Conservation (phyloP, 2,797 vertebrate species). For the Gallinago stenura region DNA sequence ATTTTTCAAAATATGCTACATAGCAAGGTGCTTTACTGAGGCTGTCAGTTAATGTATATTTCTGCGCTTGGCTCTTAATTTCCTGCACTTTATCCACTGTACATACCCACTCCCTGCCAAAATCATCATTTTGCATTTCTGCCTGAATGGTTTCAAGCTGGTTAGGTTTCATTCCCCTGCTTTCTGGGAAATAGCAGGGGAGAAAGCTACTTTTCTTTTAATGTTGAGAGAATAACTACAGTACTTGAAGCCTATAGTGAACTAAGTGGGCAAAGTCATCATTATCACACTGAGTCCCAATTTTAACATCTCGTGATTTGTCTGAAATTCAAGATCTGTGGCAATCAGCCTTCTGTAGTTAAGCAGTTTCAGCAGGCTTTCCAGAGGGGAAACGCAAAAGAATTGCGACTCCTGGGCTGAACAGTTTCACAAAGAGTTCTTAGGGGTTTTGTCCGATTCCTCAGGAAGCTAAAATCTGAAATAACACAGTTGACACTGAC, state of each 20-base stretch:
- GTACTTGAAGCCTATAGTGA: slow-evolving; percentile 36
- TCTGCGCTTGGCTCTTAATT: slow-evolving; percentile 49
- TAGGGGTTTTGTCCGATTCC: slow-evolving; percentile 52
- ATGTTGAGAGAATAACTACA: slow-evolving; percentile 36
- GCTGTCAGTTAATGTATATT: slow-evolving; percentile 61
- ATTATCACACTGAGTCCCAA: slow-evolving; percentile 58
- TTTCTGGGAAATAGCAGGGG: not conserved
- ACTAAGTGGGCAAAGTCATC: slow-evolving; percentile 51
- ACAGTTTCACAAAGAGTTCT: slow-evolving; percentile 18
- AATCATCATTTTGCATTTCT: slow-evolving; percentile 60
- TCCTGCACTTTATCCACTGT: slow-evolving; percentile 7
- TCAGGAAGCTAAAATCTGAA: slow-evolving; percentile 46
- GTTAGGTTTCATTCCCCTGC: slow-evolving; percentile 47
- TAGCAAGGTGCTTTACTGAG: slow-evolving; percentile 29
- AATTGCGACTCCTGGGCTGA: not conserved
- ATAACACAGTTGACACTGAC: not conserved
- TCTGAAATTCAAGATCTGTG: slow-evolving; percentile 23
- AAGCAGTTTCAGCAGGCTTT: slow-evolving; percentile 41
- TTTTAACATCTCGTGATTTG: slow-evolving; percentile 56
- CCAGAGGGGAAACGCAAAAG: not conserved
- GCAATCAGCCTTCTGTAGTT: slow-evolving; percentile 47
- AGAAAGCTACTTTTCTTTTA: slow-evolving; percentile 53
- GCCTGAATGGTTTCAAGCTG: slow-evolving; percentile 66
- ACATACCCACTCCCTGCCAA: slow-evolving; percentile 34
- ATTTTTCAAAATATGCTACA: slow-evolving; percentile 57